These are phyloP conservation scores for Actinernus sp. DNA, from an alignment of 92 coral and sea anemone species.

Conservation along the genomic window DNA sequence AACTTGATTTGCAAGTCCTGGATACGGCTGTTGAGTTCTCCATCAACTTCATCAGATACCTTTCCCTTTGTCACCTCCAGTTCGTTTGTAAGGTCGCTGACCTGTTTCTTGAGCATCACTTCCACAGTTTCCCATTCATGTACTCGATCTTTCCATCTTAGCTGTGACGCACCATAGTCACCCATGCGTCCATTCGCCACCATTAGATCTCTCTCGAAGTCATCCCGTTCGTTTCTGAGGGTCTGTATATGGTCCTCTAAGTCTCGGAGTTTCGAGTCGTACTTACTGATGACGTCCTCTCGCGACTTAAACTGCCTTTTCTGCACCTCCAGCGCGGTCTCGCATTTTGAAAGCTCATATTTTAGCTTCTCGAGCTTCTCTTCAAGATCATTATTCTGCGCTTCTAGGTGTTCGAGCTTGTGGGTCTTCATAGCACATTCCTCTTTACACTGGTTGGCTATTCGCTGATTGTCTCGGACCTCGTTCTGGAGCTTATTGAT, in stretches of 20 bases:
- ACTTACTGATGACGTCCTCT: slow-evolving; percentile 59
- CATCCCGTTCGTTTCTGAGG: slow-evolving; percentile 81
- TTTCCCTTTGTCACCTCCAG: slow-evolving; percentile 65
- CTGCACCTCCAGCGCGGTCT: slow-evolving; percentile 78
- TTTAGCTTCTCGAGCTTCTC: slow-evolving; percentile 72
- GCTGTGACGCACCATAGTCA: slow-evolving; percentile 49
- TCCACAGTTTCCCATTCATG: slow-evolving; percentile 95
- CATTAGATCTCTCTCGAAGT: slow-evolving; percentile 73
- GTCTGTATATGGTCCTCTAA: slow-evolving; percentile 65
- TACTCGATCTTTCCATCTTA: slow-evolving; percentile 69
- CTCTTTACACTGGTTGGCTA: slow-evolving; percentile 81
- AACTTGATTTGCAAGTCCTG: slow-evolving; percentile 77
- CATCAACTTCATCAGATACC: slow-evolving; percentile 69
- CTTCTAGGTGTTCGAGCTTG: slow-evolving; percentile 56
- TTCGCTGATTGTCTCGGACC: slow-evolving; percentile 74
- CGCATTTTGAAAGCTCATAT: slow-evolving; percentile 64
- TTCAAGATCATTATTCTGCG: slow-evolving; percentile 59
- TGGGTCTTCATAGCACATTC: slow-evolving; percentile 77
- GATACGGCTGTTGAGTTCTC: slow-evolving; percentile 64
- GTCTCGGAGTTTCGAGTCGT: slow-evolving; percentile 76
- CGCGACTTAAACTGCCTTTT: slow-evolving; percentile 56
- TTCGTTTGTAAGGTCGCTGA: slow-evolving; percentile 76
- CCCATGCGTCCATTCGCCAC: slow-evolving; percentile 66
- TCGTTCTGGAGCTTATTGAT: slow-evolving; percentile 83
- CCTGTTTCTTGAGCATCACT: slow-evolving; percentile 74